Base-by-base conservation (phyloP, 2,888 invertebrate genomes). In the Caenorhabditis auriculariae region DNA sequence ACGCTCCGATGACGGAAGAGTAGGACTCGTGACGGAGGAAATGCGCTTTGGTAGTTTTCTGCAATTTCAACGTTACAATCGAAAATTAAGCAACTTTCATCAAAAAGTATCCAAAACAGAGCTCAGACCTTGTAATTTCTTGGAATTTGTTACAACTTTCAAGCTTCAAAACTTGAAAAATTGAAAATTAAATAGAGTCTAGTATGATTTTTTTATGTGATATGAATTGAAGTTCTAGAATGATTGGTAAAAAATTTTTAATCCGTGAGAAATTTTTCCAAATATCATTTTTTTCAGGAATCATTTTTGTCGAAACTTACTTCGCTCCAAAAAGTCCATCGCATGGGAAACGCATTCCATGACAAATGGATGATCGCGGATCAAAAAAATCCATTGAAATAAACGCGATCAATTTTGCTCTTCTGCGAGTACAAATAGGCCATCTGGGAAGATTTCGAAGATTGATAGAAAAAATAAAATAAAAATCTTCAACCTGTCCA, bases 21-120 rank as follows among this genome's bases (percentile, higher is more conserved):
- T 88, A 88, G 4, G 88, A 88, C 82, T 88, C 88, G 80, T 88
- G 88, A 12, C 88, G 83, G 26, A 88, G 83, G 81, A 88, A 88
- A 57, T 88, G 82, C 2, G 88, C 87, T 71, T 87, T 86, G 9
- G 88, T 87, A 66, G 85, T 84, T 23, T 87, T 87, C 83, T 82
- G 54, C 27, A 63, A 60, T 15, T 17, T 24, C 2, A 15, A 41
- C n/a, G 19, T 2, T 23, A 23, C 21, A 19, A 2, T n/a, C 19
- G 15, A 15, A 15, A n/a, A 9, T 17, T 15, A 15, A 12, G 15
- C 7, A 44, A 44, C 28, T 21, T n/a, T 3, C 51, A n/a, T n/a
- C n/a, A n/a, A n/a, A n/a, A n/a, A n/a, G n/a, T n/a, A n/a, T n/a
- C n/a, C n/a, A n/a, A n/a, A n/a, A n/a, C n/a, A n/a, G n/a, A n/a